These are phyloP conservation scores for Drosophila mimetica DNA, from an alignment of 2,888 invertebrate species.

Conservation along the genomic window DNA sequence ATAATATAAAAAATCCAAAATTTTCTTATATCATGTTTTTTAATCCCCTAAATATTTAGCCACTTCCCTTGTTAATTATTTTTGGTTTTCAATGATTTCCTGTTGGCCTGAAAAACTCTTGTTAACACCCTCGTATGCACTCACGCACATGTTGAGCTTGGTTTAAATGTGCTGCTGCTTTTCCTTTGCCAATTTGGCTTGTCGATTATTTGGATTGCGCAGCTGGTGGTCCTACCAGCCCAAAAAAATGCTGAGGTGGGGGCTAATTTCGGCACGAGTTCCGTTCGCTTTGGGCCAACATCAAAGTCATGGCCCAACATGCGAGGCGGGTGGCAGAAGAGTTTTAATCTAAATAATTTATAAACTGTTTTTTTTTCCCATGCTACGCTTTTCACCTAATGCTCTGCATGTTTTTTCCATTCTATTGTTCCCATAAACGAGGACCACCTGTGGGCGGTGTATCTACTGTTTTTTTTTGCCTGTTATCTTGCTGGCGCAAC, in stretches of 20 bases:
- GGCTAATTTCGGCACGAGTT: conserved; percentile 31
- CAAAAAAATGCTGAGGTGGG: conserved; percentile 9
- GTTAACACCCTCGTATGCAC: conserved; percentile 12
- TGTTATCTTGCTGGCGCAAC: conserved; percentile 21
- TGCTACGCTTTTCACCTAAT: conserved; percentile 4
- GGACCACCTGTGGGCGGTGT: conserved; percentile 53
- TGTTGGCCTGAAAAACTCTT: conserved; percentile 2
- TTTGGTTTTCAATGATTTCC: background rate
- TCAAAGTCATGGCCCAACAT: conserved; percentile 46
- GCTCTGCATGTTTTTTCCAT: conserved; percentile 3
- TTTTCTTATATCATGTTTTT: no score
- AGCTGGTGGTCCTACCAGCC: conserved; percentile 32
- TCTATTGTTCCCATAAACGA: conserved; percentile 19
- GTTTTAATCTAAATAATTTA: conserved; percentile 71
- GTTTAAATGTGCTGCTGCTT: conserved; percentile 11
- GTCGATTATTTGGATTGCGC: conserved; percentile 36
- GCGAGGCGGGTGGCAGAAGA: conserved; percentile 24
- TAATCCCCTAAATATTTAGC: no score
- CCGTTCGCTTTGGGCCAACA: conserved; percentile 29
- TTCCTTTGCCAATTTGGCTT: conserved; percentile 5
- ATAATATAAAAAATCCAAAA: no score
- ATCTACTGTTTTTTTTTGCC: conserved; percentile 1
- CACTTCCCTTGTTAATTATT: background rate
- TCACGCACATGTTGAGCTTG: conserved; percentile 4
- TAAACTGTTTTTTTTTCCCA: conserved; percentile 45